Conservation (phyloP, 1,140 invertebrate species). For the Scaptodrosophila lebanonensis region DNA sequence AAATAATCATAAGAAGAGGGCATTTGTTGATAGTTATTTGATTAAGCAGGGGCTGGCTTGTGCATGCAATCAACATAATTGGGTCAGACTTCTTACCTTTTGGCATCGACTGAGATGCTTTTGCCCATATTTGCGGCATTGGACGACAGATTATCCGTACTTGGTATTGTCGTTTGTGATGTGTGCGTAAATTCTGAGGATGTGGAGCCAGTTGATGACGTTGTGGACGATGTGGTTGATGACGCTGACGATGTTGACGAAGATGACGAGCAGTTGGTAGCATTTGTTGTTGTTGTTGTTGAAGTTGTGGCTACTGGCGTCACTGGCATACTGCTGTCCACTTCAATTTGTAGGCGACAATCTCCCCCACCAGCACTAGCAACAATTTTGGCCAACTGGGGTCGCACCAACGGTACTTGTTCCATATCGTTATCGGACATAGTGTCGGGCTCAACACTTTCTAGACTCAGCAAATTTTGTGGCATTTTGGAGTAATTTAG, state of each 20-base stretch:
- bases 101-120: constrained; percentile 68
- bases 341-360: constrained; percentile 69
- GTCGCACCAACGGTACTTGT: constrained; percentile 66
- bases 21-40: no score
- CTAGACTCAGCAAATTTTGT: constrained; percentile 64
- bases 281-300: constrained; percentile 22
- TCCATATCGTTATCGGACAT: constrained; percentile 58
- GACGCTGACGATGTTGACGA: constrained; percentile 15
- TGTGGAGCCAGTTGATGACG: constrained; percentile 44
- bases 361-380: constrained; percentile 25
- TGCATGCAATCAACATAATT: constrained; percentile 11
- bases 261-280: constrained; percentile 20
- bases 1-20: no score
- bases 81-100: constrained; percentile 53
- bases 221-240: constrained; percentile 31
- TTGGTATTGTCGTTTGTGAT: constrained; percentile 68
- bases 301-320: constrained; percentile 22
- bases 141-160: constrained; percentile 69
- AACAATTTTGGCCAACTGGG: constrained; percentile 66
- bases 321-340: constrained; percentile 21
- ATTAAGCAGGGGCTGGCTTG: no score
- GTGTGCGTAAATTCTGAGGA: constrained; percentile 65
- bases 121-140: constrained; percentile 57
- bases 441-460: constrained; percentile 51
- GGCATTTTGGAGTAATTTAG: constrained; percentile 66